These are phyloP conservation scores for Lepilemur septentrionalis DNA, from an alignment of 2,797 vertebrate species.

Conservation along the genomic window DNA sequence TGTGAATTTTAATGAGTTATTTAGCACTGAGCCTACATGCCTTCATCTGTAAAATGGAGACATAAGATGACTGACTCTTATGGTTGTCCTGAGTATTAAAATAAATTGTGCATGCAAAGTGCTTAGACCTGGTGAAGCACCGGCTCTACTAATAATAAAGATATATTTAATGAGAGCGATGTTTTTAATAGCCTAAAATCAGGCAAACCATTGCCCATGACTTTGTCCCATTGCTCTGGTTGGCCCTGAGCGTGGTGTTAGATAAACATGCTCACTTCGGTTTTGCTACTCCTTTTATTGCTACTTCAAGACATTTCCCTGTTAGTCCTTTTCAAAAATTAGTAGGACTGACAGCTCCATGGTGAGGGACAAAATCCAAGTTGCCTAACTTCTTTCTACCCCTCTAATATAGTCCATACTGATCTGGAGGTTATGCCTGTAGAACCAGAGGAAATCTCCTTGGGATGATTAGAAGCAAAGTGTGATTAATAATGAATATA, in stretches of 20 bases:
- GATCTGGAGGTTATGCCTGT: not conserved
- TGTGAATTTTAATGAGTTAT: not conserved
- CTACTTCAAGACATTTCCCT: not conserved
- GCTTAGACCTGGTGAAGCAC: not conserved
- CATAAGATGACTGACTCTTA: not conserved
- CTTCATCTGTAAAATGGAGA: not conserved
- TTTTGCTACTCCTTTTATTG: not conserved
- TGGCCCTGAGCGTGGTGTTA: not conserved
- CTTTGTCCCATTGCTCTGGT: not conserved
- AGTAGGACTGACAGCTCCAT: not conserved
- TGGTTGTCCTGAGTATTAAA: not conserved
- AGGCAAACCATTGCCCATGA: not conserved
- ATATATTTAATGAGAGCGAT: not conserved
- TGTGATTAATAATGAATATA: slow-evolving; percentile 74
- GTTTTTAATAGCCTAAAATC: not conserved
- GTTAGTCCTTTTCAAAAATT: not conserved
- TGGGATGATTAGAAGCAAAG: slow-evolving; percentile 46
- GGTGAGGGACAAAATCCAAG: not conserved
- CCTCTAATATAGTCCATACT: not conserved
- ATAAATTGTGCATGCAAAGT: not conserved
- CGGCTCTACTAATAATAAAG: not conserved
- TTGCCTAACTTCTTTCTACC: not conserved
- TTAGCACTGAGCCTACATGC: not conserved
- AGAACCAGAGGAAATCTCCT: slow-evolving; percentile 33
- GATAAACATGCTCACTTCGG: not conserved